phyloP scores from a whole-genome alignment of 1,140 invertebrate species.

The Drosophila santomea region DNA sequence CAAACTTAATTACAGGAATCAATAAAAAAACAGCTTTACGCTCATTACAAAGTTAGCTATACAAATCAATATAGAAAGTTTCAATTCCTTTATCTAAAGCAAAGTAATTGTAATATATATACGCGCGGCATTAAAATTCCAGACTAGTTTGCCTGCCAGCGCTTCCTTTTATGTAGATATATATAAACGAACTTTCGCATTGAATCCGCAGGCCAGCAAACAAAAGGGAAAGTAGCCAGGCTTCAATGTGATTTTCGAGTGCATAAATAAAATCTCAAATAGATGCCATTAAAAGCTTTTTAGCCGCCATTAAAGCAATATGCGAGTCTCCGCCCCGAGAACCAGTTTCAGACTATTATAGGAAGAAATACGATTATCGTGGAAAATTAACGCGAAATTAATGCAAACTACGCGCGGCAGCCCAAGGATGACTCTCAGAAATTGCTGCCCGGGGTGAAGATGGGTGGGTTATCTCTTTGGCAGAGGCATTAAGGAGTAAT shows the following conservation, averaged over 20 bases:
- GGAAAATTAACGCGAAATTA: constrained; percentile 80
- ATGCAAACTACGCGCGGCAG: constrained; percentile 71
- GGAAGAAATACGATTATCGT: constrained; percentile 78
- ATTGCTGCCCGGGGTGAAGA: neutral
- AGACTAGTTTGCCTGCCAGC: neutral
- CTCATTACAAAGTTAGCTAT: too few species aligned
- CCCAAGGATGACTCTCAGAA: constrained; percentile 14
- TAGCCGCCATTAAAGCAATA: constrained; percentile 81
- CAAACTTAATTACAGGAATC: neutral
- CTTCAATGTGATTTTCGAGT: constrained; percentile 75
- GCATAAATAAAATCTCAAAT: constrained; percentile 82
- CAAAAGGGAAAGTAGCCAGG: neutral
- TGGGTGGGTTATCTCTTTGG: constrained; percentile 19
- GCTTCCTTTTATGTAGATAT: neutral
- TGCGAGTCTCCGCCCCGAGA: constrained; percentile 42
- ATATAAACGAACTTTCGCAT: constrained; percentile 16
- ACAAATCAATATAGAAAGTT: neutral
- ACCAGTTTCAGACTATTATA: constrained; percentile 34
- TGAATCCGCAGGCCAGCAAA: neutral
- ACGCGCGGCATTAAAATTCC: neutral
- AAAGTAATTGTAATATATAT: neutral
- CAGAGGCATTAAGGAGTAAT: constrained; percentile 53
- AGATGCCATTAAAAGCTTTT: constrained; percentile 77
- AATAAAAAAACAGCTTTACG: neutral
- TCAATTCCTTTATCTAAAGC: neutral